Base-by-base conservation (phyloP, 2,797 vertebrate genomes). In the Artibeus lituratus region DNA sequence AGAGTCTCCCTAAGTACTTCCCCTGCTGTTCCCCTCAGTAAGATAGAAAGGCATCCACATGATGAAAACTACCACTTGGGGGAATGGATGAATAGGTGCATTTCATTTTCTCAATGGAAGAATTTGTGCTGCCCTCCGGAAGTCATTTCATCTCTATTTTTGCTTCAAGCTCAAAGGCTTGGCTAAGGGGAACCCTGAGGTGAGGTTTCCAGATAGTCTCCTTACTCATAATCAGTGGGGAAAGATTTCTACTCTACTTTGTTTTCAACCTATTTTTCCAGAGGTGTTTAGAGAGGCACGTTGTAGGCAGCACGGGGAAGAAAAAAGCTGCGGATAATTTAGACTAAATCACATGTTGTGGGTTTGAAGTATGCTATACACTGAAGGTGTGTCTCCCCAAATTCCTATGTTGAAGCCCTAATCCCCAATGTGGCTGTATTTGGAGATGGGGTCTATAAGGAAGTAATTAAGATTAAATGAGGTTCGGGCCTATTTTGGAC, bases 251-350 rank as follows among this genome's bases (percentile, higher is more conserved):
- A 85, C 42, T 85, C n/a, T 69, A 42, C n/a, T 96, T 91, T 77
- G n/a, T 89, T 94, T 96, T 95, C 57, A 81, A 96, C 39, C 32
- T 95, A 29, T 89, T 96, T 62, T 95, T 88, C 94, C 92, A 91
- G 78, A 81, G 88, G 51, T 84, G n/a, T 96, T 94, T 90, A 91
- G 73, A 83, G 91, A 91, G 53, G 18, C 21, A 59, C 35, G 77
- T 47, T 92, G 44, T n/a, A 74, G 85, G 65, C 53, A 80, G 11
- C 15, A 32, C 1, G 80, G 44, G 24, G 39, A 89, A 83, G 35
- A 26, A 87, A 87, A 69, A 70, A 57, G 42, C 44, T 4, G 16
- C 3, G 80, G 11, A 59, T 73, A 84, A 49, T 47, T 94, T 82
- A 47, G 39, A 81, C 76, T 67, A 86, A 87, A 81, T 84, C 67